Evolutionary conservation across 2,888 invertebrate genomes (phyloP), one percentile per base, ranked within the genome.

Genomic region (Tortricodes alternella): DNA sequence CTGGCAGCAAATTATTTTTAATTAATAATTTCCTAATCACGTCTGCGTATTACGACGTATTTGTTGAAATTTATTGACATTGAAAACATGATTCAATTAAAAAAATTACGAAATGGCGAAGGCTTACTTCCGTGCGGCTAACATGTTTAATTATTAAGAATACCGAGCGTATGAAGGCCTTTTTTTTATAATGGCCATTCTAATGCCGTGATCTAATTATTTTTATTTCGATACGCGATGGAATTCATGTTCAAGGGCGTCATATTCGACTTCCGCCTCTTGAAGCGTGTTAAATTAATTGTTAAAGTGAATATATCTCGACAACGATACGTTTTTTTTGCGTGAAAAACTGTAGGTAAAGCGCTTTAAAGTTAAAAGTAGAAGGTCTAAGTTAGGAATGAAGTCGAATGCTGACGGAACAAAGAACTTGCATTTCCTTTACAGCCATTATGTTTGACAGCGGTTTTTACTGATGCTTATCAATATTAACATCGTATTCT

Each of bases 231-330:
- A 41, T 48, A 43, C 43, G 43, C 44, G 23, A 32, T 32, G 60
- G 60, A 53, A 57, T 62, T 57, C 49, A 53, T 32, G 51, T 55
- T 46, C 61, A 61, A 61, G 61, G 61, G 44, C 43, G 35, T 13
- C 21, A 41, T 24, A 44, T 57, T 46, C 27, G 9, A 39, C 49
- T 61, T 61, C 61, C 61, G 61, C 55, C 56, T 56, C 39, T 57
- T 21, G 35, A 13, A 43, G 49, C 50, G 49, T 38, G 53, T 23
- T 21, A 11, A 50, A 50, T 56, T 56, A 44, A 44, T 49, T 56
- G 37, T 21, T 44, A 44, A 29, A 16, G 16, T 35, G 44, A 9
- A 56, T 50, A 44, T 56, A 44, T 49, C 49, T 50, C 44, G 18
- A 23, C 43, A 11, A 21, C 15, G 19, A 8, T 35, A 2, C 15